These are phyloP conservation scores for Patella caerulea DNA, from an alignment of 2,888 invertebrate species.

Conservation along the genomic window DNA sequence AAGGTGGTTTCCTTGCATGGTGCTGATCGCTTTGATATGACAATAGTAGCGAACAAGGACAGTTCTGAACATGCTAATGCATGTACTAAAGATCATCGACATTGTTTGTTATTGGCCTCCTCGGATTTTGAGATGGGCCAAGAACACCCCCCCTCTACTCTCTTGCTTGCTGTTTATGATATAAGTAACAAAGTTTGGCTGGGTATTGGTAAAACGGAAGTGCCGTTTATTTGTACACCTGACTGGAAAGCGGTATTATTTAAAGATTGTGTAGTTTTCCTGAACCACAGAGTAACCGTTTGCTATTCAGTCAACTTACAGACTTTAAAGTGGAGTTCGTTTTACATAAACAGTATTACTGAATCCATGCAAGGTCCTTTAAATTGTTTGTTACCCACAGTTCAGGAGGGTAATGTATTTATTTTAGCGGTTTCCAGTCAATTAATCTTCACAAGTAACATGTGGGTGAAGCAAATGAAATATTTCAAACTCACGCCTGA, in stretches of 20 bases:
- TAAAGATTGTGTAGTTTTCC: background rate
- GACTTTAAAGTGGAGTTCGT: background rate
- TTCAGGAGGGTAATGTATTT: background rate
- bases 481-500: background rate
- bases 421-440: background rate
- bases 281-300: background rate
- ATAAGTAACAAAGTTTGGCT: too few relatives aligned
- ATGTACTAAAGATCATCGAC: too few relatives aligned
- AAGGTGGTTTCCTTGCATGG: too few relatives aligned
- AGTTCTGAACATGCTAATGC: too few relatives aligned
- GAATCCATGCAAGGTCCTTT: background rate
- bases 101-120: too few relatives aligned
- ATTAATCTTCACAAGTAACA: background rate
- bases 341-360: background rate
- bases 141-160: too few relatives aligned
- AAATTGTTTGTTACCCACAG: background rate
- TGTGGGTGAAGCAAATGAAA: conserved; percentile 1
- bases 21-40: too few relatives aligned
- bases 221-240: too few relatives aligned
- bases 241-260: background rate
- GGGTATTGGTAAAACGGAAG: too few relatives aligned
- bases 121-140: too few relatives aligned
- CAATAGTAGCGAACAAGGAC: too few relatives aligned
- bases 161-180: too few relatives aligned
- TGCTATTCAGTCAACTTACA: background rate